These are phyloP conservation scores for Neopelma chrysocephalum DNA, from an alignment of 2,797 vertebrate species.

Conservation along the genomic window DNA sequence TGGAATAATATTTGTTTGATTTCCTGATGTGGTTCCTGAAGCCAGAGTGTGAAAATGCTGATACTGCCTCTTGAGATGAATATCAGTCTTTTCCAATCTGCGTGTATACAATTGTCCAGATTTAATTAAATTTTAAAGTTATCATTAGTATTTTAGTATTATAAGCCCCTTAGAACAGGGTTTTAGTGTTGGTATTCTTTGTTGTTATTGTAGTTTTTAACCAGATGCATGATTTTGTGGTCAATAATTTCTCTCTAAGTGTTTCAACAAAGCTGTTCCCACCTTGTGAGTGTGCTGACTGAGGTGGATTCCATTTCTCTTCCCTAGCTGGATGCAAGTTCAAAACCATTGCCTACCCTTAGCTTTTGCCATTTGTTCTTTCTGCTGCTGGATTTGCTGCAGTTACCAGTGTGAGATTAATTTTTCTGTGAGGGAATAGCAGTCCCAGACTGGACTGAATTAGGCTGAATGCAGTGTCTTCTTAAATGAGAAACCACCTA, in stretches of 20 bases:
- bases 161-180: neutral
- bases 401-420: neutral
- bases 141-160: neutral
- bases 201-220: neutral
- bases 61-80: neutral
- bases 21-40: slow-evolving; percentile 18
- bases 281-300: neutral
- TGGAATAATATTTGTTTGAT: slow-evolving; percentile 40
- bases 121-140: neutral
- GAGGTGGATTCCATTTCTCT: neutral
- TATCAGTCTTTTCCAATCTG: neutral
- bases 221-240: neutral
- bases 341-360: neutral
- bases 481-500: neutral
- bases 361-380: neutral
- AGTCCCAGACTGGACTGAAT: neutral
- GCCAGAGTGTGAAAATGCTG: slow-evolving; percentile 22
- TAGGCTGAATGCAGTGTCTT: neutral
- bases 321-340: neutral
- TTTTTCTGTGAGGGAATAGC: neutral
- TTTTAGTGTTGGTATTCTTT: neutral
- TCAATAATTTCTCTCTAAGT: neutral
- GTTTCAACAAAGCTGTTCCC: neutral
- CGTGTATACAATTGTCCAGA: neutral
- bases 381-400: neutral